phyloP scores from a whole-genome alignment of 2,113 vertebrate species.

The Mastomys natalensis region DNA sequence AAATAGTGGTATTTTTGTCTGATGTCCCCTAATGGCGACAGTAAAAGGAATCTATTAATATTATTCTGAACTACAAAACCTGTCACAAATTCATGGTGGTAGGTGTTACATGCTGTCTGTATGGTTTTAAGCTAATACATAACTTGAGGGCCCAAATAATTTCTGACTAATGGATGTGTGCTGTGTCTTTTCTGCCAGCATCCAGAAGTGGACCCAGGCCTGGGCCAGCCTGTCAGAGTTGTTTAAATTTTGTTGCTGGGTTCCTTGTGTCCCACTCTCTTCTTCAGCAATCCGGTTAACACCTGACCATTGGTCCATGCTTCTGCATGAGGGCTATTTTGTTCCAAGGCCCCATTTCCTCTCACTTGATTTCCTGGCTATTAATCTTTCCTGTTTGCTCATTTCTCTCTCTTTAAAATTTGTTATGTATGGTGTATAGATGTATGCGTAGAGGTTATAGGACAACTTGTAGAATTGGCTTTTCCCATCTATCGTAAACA shows the following conservation, averaged over 20 bases:
- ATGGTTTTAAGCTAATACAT: not conserved
- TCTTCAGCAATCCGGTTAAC: accelerated
- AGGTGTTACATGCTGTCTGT: not conserved
- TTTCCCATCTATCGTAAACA: not conserved
- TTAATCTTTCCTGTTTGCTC: not conserved
- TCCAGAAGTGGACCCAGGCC: not conserved
- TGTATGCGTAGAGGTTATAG: not conserved
- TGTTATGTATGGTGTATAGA: not conserved
- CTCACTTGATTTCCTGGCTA: slow-evolving; percentile 17
- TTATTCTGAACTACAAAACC: accelerated
- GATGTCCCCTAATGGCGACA: not conserved
- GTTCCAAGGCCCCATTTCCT: not conserved
- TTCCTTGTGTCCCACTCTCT: not conserved
- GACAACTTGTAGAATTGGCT: not conserved
- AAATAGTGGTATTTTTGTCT: not conserved
- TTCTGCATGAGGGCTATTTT: slow-evolving; percentile 9
- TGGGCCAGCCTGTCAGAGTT: not conserved
- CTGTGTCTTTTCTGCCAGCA: not conserved
- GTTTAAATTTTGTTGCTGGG: not conserved
- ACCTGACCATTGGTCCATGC: slow-evolving; percentile 13
- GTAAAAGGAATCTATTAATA: not conserved
- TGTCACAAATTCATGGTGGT: accelerated
- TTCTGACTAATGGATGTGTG: not conserved
- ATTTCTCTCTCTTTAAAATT: not conserved
- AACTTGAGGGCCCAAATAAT: not conserved